Base-by-base conservation (phyloP, 1,140 invertebrate species). In the Pseudomyrmex dendroicus region DNA sequence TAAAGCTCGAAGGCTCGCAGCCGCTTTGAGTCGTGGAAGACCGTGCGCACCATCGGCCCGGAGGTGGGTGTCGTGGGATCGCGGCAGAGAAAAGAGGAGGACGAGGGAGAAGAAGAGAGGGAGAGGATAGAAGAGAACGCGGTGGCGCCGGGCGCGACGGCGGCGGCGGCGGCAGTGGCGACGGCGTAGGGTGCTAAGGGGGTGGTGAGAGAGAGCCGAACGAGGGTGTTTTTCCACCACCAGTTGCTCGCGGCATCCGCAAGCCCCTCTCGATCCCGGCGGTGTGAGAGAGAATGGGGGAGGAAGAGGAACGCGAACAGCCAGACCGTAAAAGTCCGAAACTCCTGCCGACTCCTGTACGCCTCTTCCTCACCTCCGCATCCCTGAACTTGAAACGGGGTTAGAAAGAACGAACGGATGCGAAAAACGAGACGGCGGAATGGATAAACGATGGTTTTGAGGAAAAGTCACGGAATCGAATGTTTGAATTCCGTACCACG, bases 151-250 rank as follows among this genome's bases (percentile, higher is more conserved):
- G 44, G 72, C 72, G 56, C 72, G 72, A 70, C 67, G 67, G 70
- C 70, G 13, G 59, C 56, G 72, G 72, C 44, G 56, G 17, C 17
- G 70, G 56, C 57, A 57, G 80, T 72, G 84, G 61, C 72, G 64
- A 68, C 73, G 74, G 61, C 77, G 84, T 63, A 73, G 84, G 83
- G 84, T 86, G 88, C 84, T 89, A 89, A 91, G 87, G 90, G 86
- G 89, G 86, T 86, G 84, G 87, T 82, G 89, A 89, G 87, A 86
- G 86, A 90, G 87, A 35, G 5, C 35, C 86, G 90, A 92, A 92
- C 87, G 92, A 93, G 92, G 93, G 92, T 94, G 94, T 94, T 94
- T 94, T 94, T 94, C 93, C 92, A 94, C 94, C 93, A 94, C 93
- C 93, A 94, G 94, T 94, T 94, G 94, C 94, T 94, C 91, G 92